Percentiles rank a stretch among this genome's conserved stretches.
Evolutionary conservation across 53 echinoderm and acorn worm species (phyloP).

Genomic region (Hippasteria phrygiana): DNA sequence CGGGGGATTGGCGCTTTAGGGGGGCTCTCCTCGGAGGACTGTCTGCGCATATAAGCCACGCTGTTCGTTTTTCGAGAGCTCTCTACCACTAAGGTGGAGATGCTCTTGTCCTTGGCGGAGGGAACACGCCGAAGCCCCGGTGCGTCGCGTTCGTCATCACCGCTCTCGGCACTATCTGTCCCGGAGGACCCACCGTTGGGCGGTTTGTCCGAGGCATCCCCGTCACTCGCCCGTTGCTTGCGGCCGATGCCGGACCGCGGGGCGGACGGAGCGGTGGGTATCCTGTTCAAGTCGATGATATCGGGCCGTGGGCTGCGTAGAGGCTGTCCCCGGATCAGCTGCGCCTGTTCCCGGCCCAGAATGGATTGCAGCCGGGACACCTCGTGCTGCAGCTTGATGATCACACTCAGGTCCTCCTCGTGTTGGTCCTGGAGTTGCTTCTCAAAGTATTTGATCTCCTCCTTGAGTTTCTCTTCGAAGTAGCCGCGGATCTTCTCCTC

Average conservation of each 20-base stretch:
- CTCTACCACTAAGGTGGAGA: conserved; percentile 66
- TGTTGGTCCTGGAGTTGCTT: conserved; percentile 85
- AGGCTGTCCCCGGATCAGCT: conserved; percentile 33
- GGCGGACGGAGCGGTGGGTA: neutral
- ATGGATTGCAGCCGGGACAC: conserved; percentile 70
- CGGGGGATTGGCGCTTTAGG: neutral
- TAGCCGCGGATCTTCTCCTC: conserved; percentile 80
- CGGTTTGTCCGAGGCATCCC: conserved; percentile 12
- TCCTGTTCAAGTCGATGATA: conserved; percentile 29
- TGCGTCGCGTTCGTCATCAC: conserved; percentile 19
- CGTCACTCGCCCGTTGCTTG: conserved; percentile 3
- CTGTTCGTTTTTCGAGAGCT: conserved; percentile 48
- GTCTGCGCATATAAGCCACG: conserved; percentile 64
- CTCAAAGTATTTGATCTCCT: conserved; percentile 89
- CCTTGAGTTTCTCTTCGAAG: conserved; percentile 80
- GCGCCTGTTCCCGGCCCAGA: conserved; percentile 60
- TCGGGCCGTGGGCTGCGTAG: conserved; percentile 27
- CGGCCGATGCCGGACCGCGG: neutral
- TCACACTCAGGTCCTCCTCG: conserved; percentile 67
- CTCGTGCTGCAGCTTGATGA: conserved; percentile 66
- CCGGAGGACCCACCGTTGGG: neutral
- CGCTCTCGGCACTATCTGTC: conserved; percentile 33
- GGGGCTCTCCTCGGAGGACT: conserved; percentile 11
- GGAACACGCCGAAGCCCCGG: neutral
- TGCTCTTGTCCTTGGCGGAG: conserved; percentile 27